Evolutionary conservation across 2,888 invertebrate species (phyloP), one percentile per base, ranked within the genome.

Genomic region (Zootermopsis nevadensis): DNA sequence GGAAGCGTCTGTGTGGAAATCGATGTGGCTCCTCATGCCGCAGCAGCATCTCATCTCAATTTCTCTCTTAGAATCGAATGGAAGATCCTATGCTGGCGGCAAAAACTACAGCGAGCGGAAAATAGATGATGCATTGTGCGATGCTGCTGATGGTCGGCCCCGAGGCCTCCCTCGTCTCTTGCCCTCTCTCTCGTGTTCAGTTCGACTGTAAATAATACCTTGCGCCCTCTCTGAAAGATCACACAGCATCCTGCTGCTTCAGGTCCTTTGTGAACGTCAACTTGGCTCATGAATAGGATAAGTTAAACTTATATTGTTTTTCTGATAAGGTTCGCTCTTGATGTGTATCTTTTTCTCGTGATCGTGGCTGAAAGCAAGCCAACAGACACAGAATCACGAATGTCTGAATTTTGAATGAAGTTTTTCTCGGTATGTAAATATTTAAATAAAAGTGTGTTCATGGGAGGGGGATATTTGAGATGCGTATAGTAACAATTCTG

Each of bases 301-400:
- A 60, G 60, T 79, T 55, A 33, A n/a, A 79, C 79, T 60, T 79
- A 79, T 79, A 79, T 79, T 79, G 79, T 79, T 79, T 79, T 79
- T 79, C 60, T 79, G 79, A 79, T 79, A 79, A 79, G 79, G 79
- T 60, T 55, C 60, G 53, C 33, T 31, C 69, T 69, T 69, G 31
- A 19, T 69, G 31, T 69, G 30, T 69, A 22, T 69, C 33, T 30
- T 69, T n/a, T 69, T 22, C 33, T 69, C 69, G 30, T 69, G 69
- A 69, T 69, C 69, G 33, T 33, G 69, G 27, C 33, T 69, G 24
- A 33, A 31, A 69, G 30, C 31, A 69, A 60, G 60, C 27, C 60
- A 27, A 60, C n/a, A 60, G 60, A 60, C 60, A 27, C 27, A 22
- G 7, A n/a, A 60, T 60, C 27, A 10, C 60, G 60, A 60, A 60